Evolutionary conservation across 2,888 invertebrate species (phyloP), one percentile per base, ranked within the genome.

Genomic region (Sminthurinus aureus): DNA sequence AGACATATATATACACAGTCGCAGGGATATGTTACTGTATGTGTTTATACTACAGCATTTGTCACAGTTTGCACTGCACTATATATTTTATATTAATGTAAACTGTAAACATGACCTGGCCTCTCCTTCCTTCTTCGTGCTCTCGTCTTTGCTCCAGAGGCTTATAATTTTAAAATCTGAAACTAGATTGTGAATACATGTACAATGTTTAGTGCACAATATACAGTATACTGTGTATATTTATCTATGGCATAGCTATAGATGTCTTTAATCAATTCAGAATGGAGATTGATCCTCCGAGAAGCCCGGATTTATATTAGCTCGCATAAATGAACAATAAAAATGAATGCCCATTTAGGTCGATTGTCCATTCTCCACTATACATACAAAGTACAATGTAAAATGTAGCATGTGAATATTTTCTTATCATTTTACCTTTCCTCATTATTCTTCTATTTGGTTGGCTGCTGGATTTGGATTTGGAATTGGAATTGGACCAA

Each of bases 281-380:
- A 38, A 38, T 38, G 38, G 11, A 12, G 13, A 11, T 15, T 20
- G 38, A 51, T 75, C 75, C 75, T 75, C 58, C 58, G 26, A 26
- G 71, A n/a, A 69, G 18, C 58, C 73, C 20, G 52, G 80, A 81
- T 73, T 81, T 81, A 58, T 22, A 81, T 81, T 81, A 73, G 73
- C 73, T 81, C 80, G 80, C 80, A 73, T 81, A 81, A 73, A 81
- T 81, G 80, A 69, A 81, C 80, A 51, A 13, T 50, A 11, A 75
- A 50, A 67, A 12, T 38, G 50, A 80, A 50, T 81, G 80, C 73
- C 58, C 80, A 81, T 81, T 74, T 73, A 24, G 58, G 20, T 71
- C 38, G 3, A 51, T 38, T 18, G 22, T 15, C n/a, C 22, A 20
- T 79, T 79, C 8, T 15, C n/a, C 22, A 20, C 67, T 79, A 18